Evolutionary conservation across 2,113 vertebrate genomes (phyloP), one percentile per base, ranked within the genome.

Genomic region (Channa maculata): DNA sequence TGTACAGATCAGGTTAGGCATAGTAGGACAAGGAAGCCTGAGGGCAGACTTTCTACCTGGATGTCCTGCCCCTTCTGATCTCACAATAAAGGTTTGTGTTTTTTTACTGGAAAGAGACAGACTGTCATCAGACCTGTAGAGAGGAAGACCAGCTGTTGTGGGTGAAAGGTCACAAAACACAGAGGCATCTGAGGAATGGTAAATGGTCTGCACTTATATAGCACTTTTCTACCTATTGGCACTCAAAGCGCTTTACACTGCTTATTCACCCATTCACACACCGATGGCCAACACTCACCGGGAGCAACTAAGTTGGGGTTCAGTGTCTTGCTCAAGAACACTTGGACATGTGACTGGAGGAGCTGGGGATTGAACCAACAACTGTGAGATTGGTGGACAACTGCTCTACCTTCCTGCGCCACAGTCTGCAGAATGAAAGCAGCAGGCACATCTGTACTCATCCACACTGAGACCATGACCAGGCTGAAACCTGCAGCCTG

Each of bases 361-460:
- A n/a, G n/a, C n/a, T n/a, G n/a, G n/a, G n/a, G n/a, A n/a, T n/a
- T n/a, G n/a, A n/a, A n/a, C n/a, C n/a, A n/a, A n/a, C n/a, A n/a
- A n/a, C n/a, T n/a, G n/a, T n/a, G n/a, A n/a, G n/a, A n/a, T n/a
- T n/a, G n/a, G n/a, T n/a, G n/a, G n/a, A n/a, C n/a, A n/a, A n/a
- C n/a, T n/a, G n/a, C n/a, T n/a, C n/a, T n/a, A n/a, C n/a, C n/a
- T n/a, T n/a, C n/a, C n/a, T n/a, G n/a, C n/a, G n/a, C n/a, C n/a
- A n/a, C n/a, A n/a, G n/a, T 87, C 57, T 65, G 57, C n/a, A 81
- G 71, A 72, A 81, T 68, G 66, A 77, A 43, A 70, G 5, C 38
- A 11, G 67, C n/a, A 44, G 11, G 36, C 78, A 69, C 38, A 75
- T 66, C 75, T 72, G 36, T 43, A 66, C 67, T 11, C 2, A 3